Evolutionary conservation across 2,113 vertebrate species (phyloP).

Genomic region (Microtus pennsylvanicus): DNA sequence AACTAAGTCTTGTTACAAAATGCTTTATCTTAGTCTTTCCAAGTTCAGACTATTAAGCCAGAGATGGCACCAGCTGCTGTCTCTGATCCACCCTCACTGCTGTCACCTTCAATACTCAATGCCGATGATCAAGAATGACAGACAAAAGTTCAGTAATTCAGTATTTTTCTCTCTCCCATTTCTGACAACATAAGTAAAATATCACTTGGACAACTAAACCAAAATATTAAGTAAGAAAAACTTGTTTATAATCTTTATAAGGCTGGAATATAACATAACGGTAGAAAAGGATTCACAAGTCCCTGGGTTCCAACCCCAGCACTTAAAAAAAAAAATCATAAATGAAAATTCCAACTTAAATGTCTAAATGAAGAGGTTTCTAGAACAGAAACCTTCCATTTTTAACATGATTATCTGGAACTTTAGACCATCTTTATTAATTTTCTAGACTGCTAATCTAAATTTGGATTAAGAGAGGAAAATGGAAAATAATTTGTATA

Average conservation of each 20-base stretch:
- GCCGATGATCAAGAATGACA: background rate
- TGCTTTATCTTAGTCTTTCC: background rate
- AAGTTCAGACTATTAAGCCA: background rate
- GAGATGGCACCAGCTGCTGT: background rate
- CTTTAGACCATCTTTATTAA: background rate
- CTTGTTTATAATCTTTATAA: background rate
- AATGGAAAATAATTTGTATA: background rate
- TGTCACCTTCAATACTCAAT: background rate
- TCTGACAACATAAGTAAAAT: background rate
- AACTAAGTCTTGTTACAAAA: background rate
- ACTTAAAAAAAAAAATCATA: background rate
- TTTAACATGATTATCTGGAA: background rate
- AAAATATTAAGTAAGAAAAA: conserved; percentile 25
- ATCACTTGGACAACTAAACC: background rate
- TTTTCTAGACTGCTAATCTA: background rate
- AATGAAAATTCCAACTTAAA: background rate
- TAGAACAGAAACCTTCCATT: background rate
- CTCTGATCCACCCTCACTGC: background rate
- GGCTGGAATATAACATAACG: background rate
- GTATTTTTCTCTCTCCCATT: no score
- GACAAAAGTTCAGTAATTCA: background rate
- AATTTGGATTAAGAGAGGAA: background rate
- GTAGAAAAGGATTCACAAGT: background rate
- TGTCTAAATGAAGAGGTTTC: background rate
- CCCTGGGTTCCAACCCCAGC: background rate